phyloP scores from a whole-genome alignment of 2,113 vertebrate species.

The Stercorarius parasiticus region DNA sequence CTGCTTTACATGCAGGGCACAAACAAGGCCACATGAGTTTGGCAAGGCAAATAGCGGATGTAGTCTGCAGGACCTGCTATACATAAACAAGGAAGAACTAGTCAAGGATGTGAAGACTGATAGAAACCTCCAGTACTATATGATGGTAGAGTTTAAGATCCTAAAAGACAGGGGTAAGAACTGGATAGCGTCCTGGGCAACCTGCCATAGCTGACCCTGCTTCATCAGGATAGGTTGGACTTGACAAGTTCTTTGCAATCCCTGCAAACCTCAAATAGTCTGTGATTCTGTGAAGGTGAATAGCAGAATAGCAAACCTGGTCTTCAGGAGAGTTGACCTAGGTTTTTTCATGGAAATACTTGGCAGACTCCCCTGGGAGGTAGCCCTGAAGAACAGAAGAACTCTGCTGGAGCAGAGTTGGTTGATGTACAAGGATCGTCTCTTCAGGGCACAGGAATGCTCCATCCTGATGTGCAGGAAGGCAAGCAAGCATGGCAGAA shows the following conservation, averaged over 20 bases:
- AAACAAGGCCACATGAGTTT: background rate
- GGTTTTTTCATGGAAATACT: background rate
- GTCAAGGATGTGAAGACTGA: background rate
- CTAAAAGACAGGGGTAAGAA: background rate
- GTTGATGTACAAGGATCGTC: background rate
- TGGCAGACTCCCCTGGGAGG: background rate
- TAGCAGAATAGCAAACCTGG: background rate
- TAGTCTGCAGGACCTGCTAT: background rate
- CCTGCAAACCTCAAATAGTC: background rate
- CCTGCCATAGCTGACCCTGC: accelerated
- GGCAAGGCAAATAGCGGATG: background rate
- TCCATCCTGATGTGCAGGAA: background rate
- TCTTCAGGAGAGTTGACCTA: background rate
- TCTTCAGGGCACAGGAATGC: background rate
- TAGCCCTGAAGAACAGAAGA: background rate
- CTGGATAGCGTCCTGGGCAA: background rate
- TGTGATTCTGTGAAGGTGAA: background rate
- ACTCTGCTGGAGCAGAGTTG: background rate
- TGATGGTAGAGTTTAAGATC: background rate
- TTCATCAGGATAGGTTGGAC: background rate
- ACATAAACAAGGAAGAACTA: background rate
- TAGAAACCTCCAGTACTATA: background rate
- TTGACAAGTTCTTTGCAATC: background rate
- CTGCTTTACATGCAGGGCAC: background rate
- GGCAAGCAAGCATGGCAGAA: background rate